Evolutionary conservation across 2,113 vertebrate genomes (phyloP), one percentile per base, ranked within the genome.

Genomic region (Gavia stellata): DNA sequence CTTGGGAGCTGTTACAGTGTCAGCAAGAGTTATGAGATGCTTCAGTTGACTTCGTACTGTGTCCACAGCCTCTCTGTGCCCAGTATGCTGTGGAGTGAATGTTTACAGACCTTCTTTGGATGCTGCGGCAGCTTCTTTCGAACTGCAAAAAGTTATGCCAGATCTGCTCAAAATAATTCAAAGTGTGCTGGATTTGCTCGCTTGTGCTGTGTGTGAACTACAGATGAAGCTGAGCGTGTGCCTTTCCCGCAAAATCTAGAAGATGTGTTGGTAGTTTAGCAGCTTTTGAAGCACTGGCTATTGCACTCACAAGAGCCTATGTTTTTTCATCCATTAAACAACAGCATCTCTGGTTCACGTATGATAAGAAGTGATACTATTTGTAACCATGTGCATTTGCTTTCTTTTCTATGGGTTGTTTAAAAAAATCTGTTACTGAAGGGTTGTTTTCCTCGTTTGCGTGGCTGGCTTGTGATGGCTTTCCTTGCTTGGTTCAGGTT

Each of bases 11-110:
- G 72, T 81, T 87, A 45, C 3, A 70, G 26, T n/a, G 67, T 94
- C 86, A 92, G 10, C 26, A 66, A 81, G 88, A 93, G 75, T 92
- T 94, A 82, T 3, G 92, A 86, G 88, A 90, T 73, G 44, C 67
- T 91, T 78, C 45, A 0, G 0, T 31, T 58, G 74, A 29, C 53
- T 70, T 73, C 85, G 61, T 89, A 14, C 65, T 24, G 21, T 56
- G 53, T 45, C 52, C 53, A 20, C 26, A 3, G 71, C 15, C 7
- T 58, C 67, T 77, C 74, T 29, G 19, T 85, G 94, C 42, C 79
- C 79, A 62, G 88, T 49, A 36, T 8, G 2, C 53, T 36, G 26
- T 5, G 38, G 36, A 78, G 66, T 29, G 88, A 95, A 38, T 0
- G 0, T 24, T 66, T 91, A 44, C 66, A 77, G 49, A 36, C 40